phyloP scores from a whole-genome alignment of 2,888 invertebrate species.

The Protophormia terraenovae region DNA sequence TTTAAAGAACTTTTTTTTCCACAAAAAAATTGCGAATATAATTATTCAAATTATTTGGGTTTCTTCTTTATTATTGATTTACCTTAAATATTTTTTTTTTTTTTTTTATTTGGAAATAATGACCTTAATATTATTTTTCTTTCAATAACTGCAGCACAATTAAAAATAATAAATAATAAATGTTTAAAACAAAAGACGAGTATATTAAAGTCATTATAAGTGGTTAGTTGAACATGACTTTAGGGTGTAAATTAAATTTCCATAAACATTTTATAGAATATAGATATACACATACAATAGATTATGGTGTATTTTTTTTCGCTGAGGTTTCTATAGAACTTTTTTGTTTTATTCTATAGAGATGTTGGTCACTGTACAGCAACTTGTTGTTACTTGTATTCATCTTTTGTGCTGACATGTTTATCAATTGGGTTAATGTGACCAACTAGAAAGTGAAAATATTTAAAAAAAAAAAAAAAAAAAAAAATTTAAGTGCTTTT shows the following conservation, averaged over 20 bases:
- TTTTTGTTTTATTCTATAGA: not conserved
- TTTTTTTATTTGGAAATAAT: not conserved
- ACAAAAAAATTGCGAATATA: too few relatives aligned
- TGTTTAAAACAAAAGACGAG: slow-evolving; percentile 10
- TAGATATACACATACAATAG: not conserved
- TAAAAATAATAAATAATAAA: slow-evolving; percentile 28
- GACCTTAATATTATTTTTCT: not conserved
- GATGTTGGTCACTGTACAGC: slow-evolving; percentile 24
- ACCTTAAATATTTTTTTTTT: not conserved
- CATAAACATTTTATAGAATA: not conserved
- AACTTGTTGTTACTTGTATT: slow-evolving; percentile 16
- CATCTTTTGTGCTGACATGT: not conserved
- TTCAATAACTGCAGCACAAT: slow-evolving; percentile 23
- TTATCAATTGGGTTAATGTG: not conserved
- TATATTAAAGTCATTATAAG: slow-evolving; percentile 33
- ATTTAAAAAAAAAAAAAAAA: too few relatives aligned
- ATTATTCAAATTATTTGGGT: too few relatives aligned
- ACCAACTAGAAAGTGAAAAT: too few relatives aligned
- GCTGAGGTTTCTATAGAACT: not conserved
- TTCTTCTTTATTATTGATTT: too few relatives aligned
- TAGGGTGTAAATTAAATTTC: slow-evolving; percentile 42
- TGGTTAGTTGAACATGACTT: slow-evolving; percentile 6
- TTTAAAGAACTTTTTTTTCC: not conserved
- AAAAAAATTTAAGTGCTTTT: too few relatives aligned
- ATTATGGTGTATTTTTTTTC: not conserved